A percentile compares a stretch with the other conserved stretches of the same genome.
These are phyloP conservation scores for Anastrepha obliqua DNA, from an alignment of 1,140 invertebrate species.

Conservation along the genomic window DNA sequence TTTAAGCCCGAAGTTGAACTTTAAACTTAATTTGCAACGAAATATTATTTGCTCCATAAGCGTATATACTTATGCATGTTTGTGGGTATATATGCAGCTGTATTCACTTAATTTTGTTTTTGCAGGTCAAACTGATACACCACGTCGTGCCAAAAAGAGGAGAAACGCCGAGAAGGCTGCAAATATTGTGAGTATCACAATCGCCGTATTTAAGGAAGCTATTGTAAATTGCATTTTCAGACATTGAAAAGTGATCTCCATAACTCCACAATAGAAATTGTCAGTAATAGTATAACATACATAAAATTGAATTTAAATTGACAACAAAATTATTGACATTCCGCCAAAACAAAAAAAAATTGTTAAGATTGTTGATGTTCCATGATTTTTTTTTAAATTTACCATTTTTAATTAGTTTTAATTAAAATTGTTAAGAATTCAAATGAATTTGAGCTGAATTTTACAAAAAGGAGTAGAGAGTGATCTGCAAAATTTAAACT, in stretches of 20 bases:
- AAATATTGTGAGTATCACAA: slow-evolving; percentile 73
- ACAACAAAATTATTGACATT: neutral
- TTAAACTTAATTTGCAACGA: too few species aligned
- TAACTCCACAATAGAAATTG: slow-evolving; percentile 21
- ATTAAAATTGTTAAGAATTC: neutral
- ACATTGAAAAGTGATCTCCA: slow-evolving; percentile 63
- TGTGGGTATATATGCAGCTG: too few species aligned
- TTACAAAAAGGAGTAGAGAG: neutral
- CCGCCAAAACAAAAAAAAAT: neutral
- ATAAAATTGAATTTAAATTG: neutral
- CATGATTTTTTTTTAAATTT: neutral
- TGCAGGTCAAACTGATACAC: slow-evolving; percentile 69
- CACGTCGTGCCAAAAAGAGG: slow-evolving; percentile 72
- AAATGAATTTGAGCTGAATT: neutral
- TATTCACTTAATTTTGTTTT: slow-evolving; percentile 8
- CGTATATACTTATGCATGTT: too few species aligned
- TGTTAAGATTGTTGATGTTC: slow-evolving; percentile 12
- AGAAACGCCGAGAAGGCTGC: slow-evolving; percentile 70
- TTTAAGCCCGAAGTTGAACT: too few species aligned
- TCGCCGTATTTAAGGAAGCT: slow-evolving; percentile 60
- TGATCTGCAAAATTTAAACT: too few species aligned
- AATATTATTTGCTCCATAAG: too few species aligned
- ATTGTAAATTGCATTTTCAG: slow-evolving; percentile 57
- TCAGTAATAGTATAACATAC: slow-evolving; percentile 17
- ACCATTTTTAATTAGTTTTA: neutral